A percentile compares a stretch with the other conserved stretches of the same genome.
Conservation (phyloP, 2,888 invertebrate species). For the Conops quadrifasciatus region DNA sequence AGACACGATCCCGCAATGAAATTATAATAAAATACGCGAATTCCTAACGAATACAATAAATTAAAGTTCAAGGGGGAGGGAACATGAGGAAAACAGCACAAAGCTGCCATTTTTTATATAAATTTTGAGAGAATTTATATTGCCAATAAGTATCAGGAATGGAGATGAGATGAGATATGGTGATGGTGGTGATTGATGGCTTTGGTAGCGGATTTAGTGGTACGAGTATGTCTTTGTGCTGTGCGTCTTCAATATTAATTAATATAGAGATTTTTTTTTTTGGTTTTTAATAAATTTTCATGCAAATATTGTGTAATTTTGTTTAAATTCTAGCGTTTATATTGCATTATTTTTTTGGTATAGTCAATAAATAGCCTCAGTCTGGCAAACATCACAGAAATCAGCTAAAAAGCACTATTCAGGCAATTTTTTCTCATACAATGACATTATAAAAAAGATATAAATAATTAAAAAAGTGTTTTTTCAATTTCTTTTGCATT, state of each 20-base stretch:
- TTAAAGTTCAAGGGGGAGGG: background rate
- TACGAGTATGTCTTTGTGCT: background rate
- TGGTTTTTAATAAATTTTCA: background rate
- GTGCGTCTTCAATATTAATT: background rate
- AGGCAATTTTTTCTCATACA: too few species aligned
- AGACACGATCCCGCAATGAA: background rate
- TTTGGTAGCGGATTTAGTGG: background rate
- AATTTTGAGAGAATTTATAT: constrained; percentile 31
- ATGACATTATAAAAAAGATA: too few species aligned
- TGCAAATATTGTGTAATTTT: background rate
- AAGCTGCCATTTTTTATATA: constrained; percentile 8
- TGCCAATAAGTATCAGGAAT: constrained; percentile 27
- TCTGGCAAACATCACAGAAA: too few species aligned
- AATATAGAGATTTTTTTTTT: background rate
- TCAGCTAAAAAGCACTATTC: too few species aligned
- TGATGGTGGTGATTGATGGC: constrained; percentile 14
- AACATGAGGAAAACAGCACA: constrained; percentile 16
- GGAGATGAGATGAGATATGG: constrained; percentile 25
- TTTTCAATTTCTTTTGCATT: too few species aligned
- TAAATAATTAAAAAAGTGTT: too few species aligned
- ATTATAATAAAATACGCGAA: background rate
- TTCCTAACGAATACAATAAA: background rate
- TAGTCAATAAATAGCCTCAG: too few species aligned
- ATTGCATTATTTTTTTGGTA: too few species aligned
- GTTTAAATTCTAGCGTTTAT: background rate